phyloP scores from a whole-genome alignment of 2,797 vertebrate species.

The Gallirallus australis region DNA sequence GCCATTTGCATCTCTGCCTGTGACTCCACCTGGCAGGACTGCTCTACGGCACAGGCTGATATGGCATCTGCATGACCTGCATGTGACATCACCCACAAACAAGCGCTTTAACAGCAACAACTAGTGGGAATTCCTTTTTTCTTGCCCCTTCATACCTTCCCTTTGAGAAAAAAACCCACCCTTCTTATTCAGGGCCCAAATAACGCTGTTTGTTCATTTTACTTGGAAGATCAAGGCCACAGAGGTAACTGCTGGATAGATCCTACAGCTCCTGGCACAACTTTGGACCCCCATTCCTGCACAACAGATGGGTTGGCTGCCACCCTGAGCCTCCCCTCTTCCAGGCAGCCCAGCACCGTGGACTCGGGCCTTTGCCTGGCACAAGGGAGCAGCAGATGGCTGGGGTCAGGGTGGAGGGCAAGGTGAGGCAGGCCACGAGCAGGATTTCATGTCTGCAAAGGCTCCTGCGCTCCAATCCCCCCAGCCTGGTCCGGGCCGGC shows the following conservation, averaged over 20 bases:
- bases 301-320: no score
- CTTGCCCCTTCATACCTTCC: background rate
- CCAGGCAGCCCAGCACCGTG: no score
- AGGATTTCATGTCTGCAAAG: background rate
- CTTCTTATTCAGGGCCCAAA: background rate
- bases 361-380: no score
- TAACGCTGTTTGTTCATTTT: background rate
- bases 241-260: no score
- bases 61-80: background rate
- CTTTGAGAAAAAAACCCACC: background rate
- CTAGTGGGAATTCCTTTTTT: background rate
- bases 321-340: no score
- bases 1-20: background rate
- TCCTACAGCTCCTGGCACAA: no score
- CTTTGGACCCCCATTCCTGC: no score
- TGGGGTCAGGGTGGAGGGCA: background rate
- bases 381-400: background rate
- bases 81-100: background rate
- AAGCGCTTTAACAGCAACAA: background rate
- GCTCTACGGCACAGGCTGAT: background rate
- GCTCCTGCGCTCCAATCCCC: background rate
- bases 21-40: accelerated
- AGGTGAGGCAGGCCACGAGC: accelerated
- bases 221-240: background rate
- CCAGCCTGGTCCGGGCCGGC: background rate